These are phyloP conservation scores for Drosophila lacicola DNA, from an alignment of 2,888 invertebrate species.

Conservation along the genomic window DNA sequence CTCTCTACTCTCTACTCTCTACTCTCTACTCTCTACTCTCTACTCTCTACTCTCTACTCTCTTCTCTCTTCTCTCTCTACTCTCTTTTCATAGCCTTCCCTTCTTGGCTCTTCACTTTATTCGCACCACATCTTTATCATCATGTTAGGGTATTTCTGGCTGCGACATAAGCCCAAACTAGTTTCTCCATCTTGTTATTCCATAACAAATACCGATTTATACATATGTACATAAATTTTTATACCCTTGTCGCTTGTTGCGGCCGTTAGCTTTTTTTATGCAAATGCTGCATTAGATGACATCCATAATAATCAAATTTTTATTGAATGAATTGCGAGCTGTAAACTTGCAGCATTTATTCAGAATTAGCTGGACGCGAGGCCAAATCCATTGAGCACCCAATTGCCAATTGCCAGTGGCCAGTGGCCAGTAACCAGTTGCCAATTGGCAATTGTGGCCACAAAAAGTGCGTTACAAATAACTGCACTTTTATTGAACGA, in stretches of 20 bases:
- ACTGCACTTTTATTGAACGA: constrained; percentile 66
- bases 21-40: no score
- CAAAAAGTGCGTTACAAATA: constrained; percentile 75
- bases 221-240: constrained; percentile 16
- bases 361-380: constrained; percentile 54
- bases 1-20: no score
- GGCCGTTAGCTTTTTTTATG: constrained; percentile 17
- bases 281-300: constrained; percentile 59
- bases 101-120: no score
- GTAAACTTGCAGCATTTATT: constrained; percentile 43
- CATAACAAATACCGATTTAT: constrained; percentile 41
- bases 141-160: constrained; percentile 16
- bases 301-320: constrained; percentile 74
- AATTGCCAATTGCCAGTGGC: constrained; percentile 25
- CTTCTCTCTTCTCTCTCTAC: no score
- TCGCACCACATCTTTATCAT: background rate
- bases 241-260: constrained; percentile 15
- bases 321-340: constrained; percentile 75
- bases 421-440: constrained; percentile 17
- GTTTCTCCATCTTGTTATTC: constrained; percentile 17
- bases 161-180: background rate
- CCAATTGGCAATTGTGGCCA: constrained; percentile 60
- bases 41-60: no score
- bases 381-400: constrained; percentile 68
- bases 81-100: no score